Evolutionary conservation across 2,888 invertebrate species (phyloP).

Genomic region (Scaptomyza caliginosa): DNA sequence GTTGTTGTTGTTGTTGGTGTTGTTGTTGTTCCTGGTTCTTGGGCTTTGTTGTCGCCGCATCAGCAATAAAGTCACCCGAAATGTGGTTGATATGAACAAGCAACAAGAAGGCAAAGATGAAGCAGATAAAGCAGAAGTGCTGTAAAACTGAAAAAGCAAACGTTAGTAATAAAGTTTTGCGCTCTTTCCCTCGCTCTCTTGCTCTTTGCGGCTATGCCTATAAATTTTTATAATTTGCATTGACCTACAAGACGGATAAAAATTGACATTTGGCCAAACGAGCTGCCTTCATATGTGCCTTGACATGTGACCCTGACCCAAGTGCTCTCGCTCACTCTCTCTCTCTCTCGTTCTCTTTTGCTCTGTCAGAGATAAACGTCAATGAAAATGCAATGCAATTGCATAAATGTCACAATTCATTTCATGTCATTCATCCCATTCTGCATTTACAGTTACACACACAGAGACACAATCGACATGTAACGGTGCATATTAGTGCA

Average conservation of each 20-base stretch:
- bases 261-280: conserved; percentile 36
- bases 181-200: not conserved
- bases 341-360: not conserved
- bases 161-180: not conserved
- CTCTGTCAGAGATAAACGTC: not conserved
- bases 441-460: conserved; percentile 2
- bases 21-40: conserved; percentile 2
- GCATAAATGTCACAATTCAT: conserved; percentile 46
- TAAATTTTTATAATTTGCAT: conserved; percentile 45
- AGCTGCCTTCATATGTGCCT: conserved; percentile 1
- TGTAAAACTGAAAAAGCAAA: not conserved
- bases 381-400: conserved; percentile 17
- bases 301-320: conserved; percentile 29
- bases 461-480: not conserved
- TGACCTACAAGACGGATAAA: conserved; percentile 34
- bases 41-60: conserved; percentile 15
- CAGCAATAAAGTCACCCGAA: conserved; percentile 8
- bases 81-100: not conserved
- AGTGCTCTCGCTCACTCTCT: not conserved
- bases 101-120: not conserved
- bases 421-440: not conserved
- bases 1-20: not conserved
- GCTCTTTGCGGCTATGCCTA: not conserved
- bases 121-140: not conserved
- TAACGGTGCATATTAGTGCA: conserved; percentile 1